A percentile compares a stretch with the other conserved stretches of the same genome.
Conservation (phyloP, 92 coral and sea anemone genomes). For the Zoanthus sansibaricus region DNA sequence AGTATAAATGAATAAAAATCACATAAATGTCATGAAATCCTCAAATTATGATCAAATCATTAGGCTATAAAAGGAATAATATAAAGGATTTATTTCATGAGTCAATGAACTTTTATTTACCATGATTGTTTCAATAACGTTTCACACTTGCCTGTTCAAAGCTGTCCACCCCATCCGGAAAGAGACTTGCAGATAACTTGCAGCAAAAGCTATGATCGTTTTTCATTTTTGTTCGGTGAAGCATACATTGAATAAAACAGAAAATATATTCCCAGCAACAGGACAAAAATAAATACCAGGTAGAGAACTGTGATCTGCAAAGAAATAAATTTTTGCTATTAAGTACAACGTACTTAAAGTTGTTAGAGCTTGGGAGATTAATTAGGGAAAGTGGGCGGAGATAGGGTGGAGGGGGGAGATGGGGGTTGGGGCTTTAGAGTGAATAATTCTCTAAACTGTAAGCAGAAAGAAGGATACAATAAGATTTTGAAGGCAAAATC, state of each 20-base stretch:
- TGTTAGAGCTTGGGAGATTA: too few species aligned
- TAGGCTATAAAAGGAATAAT: too few species aligned
- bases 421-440: too few species aligned
- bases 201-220: not conserved
- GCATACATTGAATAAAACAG: slow-evolving; percentile 46
- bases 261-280: slow-evolving; percentile 45
- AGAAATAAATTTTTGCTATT: not conserved
- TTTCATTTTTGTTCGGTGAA: not conserved
- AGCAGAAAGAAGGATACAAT: too few species aligned
- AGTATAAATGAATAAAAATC: too few species aligned
- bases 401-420: too few species aligned
- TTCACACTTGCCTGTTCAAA: not conserved
- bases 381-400: too few species aligned
- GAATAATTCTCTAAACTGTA: too few species aligned
- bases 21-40: too few species aligned
- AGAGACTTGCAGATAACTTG: not conserved
- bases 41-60: too few species aligned
- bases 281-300: slow-evolving; percentile 24
- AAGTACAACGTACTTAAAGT: not conserved
- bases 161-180: not conserved
- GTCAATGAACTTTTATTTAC: not conserved
- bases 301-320: slow-evolving; percentile 42
- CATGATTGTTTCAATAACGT: not conserved
- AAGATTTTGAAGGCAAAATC: too few species aligned
- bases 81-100: too few species aligned